phyloP scores from a whole-genome alignment of 2,888 invertebrate genomes.

The Metopia argyrocephala region DNA sequence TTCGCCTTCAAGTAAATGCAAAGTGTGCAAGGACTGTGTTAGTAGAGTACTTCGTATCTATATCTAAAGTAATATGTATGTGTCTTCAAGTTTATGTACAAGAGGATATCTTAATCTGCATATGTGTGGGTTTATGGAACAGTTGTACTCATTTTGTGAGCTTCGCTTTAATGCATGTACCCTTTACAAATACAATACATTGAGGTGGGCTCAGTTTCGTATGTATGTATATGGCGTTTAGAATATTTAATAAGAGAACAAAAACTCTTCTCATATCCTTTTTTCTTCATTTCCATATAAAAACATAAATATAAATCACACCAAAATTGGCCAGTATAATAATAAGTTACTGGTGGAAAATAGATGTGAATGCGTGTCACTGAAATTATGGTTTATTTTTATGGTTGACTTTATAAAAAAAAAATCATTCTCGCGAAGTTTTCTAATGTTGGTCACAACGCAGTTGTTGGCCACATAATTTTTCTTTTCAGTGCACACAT shows the following conservation, averaged over 20 bases:
- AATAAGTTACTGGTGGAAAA: background rate
- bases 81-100: background rate
- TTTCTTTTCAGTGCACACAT: background rate
- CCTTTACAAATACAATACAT: background rate
- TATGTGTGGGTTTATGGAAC: conserved; percentile 18
- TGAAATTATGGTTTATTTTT: background rate
- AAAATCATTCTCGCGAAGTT: background rate
- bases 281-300: background rate
- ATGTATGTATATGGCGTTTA: background rate
- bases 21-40: conserved; percentile 63
- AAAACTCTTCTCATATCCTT: background rate
- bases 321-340: conserved; percentile 10
- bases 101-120: background rate
- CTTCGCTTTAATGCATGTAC: background rate
- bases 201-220: conserved; percentile 40
- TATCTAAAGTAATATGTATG: background rate
- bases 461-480: background rate
- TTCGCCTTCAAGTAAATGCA: conserved; percentile 60
- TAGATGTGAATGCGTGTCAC: background rate
- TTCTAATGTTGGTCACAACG: background rate
- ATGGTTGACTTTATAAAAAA: background rate
- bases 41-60: conserved; percentile 43
- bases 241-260: conserved; percentile 27
- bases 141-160: conserved; percentile 34
- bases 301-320: conserved; percentile 19